Base-by-base conservation (phyloP, 2,797 vertebrate genomes). In the Macroramphosus scolopax region DNA sequence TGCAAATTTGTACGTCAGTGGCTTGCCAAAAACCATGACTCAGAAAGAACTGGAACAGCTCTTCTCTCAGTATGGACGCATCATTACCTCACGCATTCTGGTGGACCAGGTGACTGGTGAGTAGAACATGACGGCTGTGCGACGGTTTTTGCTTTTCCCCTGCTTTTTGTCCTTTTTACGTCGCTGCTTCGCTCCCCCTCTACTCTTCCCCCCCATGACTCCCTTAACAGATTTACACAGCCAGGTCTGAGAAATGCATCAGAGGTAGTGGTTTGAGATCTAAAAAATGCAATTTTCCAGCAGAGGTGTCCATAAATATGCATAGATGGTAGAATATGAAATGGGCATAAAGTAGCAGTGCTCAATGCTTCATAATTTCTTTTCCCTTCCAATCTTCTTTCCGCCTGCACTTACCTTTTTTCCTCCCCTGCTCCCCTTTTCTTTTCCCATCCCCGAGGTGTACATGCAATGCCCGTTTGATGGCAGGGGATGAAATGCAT, bases 11-110 rank as follows among this genome's bases (percentile, higher is more conserved):
- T 98, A 98, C 8, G 95, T 98, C 78, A 98, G 95, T 14, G 96
- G 96, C 71, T 91, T 98, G 86, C 94, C 94, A 11, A 98, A 97
- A 89, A 93, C 94, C 35, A 97, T 98, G 96, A 94, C 91, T 31
- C 96, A 98, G 87, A 97, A 96, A 64, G 96, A 98, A 64, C 77
- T 98, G 71, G 96, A 98, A 45, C 95, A 98, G 70, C 93, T 98
- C 25, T 98, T 98, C 80, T 97, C 95, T 36, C 96, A 98, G 42
- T 95, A 97, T 0, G 96, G 96, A 47, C 94, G 96, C 77, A 98
- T 98, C 77, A 98, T 98, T 88, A 98, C 96, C 86, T 98, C 96
- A 35, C 94, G 96, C 56, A 98, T 98, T 81, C 91, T 98, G 53
- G 90, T 98, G 68, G 96, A 98, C 86, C 96, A 98, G 87, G 92